These are phyloP conservation scores for Drosophila subpulchrella DNA, from an alignment of 1,140 invertebrate species.

Conservation along the genomic window DNA sequence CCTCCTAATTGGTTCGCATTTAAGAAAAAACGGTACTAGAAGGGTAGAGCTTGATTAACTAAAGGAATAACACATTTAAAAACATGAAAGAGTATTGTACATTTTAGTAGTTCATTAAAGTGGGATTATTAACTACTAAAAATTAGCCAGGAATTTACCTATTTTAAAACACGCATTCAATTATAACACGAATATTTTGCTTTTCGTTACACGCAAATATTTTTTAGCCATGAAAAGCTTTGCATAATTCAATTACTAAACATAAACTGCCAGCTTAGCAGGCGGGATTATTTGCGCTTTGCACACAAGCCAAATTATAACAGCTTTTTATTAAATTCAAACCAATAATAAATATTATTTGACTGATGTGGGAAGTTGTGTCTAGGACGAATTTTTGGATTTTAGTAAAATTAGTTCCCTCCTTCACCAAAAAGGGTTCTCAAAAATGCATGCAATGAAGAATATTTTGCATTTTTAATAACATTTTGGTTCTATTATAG, in stretches of 20 bases:
- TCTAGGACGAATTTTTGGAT: background rate
- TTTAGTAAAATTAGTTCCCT: background rate
- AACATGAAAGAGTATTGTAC: background rate
- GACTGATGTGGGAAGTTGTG: slow-evolving; percentile 1
- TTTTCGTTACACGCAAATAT: slow-evolving; percentile 10
- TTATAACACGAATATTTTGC: background rate
- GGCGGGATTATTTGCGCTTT: slow-evolving; percentile 32
- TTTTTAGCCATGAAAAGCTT: slow-evolving; percentile 17
- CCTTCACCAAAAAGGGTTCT: no score
- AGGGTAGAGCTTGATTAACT: no score
- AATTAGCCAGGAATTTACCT: background rate
- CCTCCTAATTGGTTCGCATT: background rate
- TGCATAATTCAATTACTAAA: slow-evolving; percentile 43
- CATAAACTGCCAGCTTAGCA: slow-evolving; percentile 22
- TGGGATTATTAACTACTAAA: background rate
- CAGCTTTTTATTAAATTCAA: slow-evolving; percentile 17
- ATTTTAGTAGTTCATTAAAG: background rate
- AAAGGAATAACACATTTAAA: no score
- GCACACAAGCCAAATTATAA: slow-evolving; percentile 29
- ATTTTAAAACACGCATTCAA: background rate
- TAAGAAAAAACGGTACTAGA: background rate
- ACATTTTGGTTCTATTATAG: background rate
- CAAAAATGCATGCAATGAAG: no score
- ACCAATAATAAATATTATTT: slow-evolving; percentile 20
- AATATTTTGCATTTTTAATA: background rate